Evolutionary conservation across 2,797 vertebrate genomes (phyloP), one percentile per base, ranked within the genome.

Genomic region (Acridotheres tristis): DNA sequence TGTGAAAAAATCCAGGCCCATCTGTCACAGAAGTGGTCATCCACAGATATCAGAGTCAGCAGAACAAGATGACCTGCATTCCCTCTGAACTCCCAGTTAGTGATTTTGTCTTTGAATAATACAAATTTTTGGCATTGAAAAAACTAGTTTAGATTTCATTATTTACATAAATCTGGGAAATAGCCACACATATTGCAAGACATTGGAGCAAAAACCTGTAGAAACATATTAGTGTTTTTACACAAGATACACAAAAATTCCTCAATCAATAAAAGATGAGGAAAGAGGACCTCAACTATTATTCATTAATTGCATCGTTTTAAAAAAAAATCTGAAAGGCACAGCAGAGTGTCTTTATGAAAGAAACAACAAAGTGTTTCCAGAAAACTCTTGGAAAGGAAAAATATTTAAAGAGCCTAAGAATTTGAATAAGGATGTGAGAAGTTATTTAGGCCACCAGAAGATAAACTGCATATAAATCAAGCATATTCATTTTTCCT

Each of bases 391-490:
- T 85, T 74, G 19, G 8, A 30, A 59, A 54, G 36, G 50, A 18
- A 25, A 76, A 42, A 48, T 21, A 69, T 65, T 94, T 88, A 80
- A 92, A 76, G 51, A 76, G 63, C 36, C 48, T 50, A 73, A 85
- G 82, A 93, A 90, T 86, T 93, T 86, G 59, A 92, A 93, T 91
- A 62, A 53, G 90, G 48, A 73, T 58, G 16, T 22, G 21, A 88
- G 79, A 95, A 86, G 59, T 88, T 95, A 94, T 95, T 96, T 90
- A 88, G 92, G 88, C 89, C 76, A 88, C 88, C 22, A 82, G 80
- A 91, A 96, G 77, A 95, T 90, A 92, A 95, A 90, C 76, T 73
- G 67, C 76, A 82, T 85, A 93, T 86, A 88, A 94, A 88, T 88
- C 83, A 82, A 94, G 45, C 26, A 69, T 57, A 84, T 36, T 30